These are phyloP conservation scores for Euproctis similis DNA, from an alignment of 2,888 invertebrate genomes.

Conservation along the genomic window DNA sequence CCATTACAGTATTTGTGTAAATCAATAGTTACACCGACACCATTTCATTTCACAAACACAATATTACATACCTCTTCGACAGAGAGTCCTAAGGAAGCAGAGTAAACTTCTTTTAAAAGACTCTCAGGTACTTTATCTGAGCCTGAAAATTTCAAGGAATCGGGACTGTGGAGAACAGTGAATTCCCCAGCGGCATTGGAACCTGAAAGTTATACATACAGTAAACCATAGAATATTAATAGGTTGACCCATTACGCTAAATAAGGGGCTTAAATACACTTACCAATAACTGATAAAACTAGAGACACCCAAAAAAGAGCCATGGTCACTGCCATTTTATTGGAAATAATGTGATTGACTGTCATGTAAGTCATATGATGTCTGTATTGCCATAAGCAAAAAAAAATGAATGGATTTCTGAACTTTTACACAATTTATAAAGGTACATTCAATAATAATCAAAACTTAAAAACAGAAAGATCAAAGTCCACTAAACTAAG, in stretches of 20 bases:
- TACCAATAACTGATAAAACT: constrained; percentile 53
- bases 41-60: no score
- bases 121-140: constrained; percentile 78
- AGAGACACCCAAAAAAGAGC: constrained; percentile 55
- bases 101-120: constrained; percentile 80
- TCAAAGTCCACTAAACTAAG: no score
- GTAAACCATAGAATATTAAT: background rate
- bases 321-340: constrained; percentile 61
- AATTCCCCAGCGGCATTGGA: constrained; percentile 80
- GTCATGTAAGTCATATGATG: constrained; percentile 72
- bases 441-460: no score
- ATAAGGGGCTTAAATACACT: no score
- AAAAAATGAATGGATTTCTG: no score
- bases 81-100: constrained; percentile 83
- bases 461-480: no score
- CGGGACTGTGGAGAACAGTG: constrained; percentile 80
- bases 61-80: constrained; percentile 76
- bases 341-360: constrained; percentile 42
- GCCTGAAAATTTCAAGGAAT: constrained; percentile 81
- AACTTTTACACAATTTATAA: no score
- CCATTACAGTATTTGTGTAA: no score
- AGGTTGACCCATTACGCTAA: no score
- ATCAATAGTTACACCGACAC: no score
- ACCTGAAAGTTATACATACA: constrained; percentile 37
- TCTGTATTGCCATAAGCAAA: constrained; percentile 40